phyloP scores from a whole-genome alignment of 2,113 vertebrate genomes.

The Ardeotis arabs region DNA sequence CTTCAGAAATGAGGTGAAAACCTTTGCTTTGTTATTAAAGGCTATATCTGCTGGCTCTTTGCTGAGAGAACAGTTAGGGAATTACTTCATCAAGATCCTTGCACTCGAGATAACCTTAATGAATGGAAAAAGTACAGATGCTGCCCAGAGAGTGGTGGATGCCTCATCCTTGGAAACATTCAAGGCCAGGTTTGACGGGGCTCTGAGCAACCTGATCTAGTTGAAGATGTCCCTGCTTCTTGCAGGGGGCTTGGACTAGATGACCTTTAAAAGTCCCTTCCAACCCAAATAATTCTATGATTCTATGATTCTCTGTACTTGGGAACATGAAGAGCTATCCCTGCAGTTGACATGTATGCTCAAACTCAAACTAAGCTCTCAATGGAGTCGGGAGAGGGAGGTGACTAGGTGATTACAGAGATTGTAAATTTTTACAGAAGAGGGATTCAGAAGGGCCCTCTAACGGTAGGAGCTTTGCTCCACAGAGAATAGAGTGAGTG shows the following conservation, averaged over 20 bases:
- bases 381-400: neutral
- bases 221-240: too few species aligned
- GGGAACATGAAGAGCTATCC: neutral
- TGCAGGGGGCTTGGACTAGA: too few species aligned
- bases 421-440: neutral
- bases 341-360: rapidly evolving
- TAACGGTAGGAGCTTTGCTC: neutral
- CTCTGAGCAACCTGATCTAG: too few species aligned
- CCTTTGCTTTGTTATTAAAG: neutral
- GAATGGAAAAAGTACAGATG: neutral
- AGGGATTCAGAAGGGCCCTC: neutral
- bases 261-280: too few species aligned
- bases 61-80: neutral
- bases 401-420: rapidly evolving
- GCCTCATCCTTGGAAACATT: too few species aligned
- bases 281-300: too few species aligned
- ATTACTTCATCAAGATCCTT: neutral
- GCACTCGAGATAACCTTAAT: neutral
- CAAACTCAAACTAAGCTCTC: neutral
- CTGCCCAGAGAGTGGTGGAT: too few species aligned
- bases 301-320: neutral
- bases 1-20: conserved; percentile 84
- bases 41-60: neutral
- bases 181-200: too few species aligned
- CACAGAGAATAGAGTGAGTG: rapidly evolving